These are phyloP conservation scores for Neoaliturus tenellus DNA, from an alignment of 2,888 invertebrate genomes.

Conservation along the genomic window DNA sequence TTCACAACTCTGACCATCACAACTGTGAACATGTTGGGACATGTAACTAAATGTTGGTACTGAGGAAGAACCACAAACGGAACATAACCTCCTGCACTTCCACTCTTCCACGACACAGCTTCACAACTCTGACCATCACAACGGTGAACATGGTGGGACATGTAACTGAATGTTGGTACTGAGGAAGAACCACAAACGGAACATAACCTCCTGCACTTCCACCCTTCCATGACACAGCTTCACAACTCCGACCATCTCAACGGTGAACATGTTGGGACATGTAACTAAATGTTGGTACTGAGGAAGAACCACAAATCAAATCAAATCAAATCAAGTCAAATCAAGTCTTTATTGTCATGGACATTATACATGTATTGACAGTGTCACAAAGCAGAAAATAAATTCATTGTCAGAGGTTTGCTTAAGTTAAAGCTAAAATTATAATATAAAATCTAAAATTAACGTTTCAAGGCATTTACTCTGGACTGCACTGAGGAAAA, in stretches of 20 bases:
- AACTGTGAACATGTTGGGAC: not conserved
- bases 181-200: not conserved
- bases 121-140: not conserved
- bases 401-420: too few relatives aligned
- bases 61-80: not conserved
- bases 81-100: conserved; percentile 20
- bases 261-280: not conserved
- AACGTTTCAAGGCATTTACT: too few relatives aligned
- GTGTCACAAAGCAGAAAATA: too few relatives aligned
- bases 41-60: not conserved
- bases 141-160: not conserved
- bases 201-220: not conserved
- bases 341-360: too few relatives aligned
- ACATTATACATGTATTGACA: too few relatives aligned
- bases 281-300: too few relatives aligned
- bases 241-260: not conserved
- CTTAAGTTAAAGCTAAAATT: too few relatives aligned
- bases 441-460: too few relatives aligned
- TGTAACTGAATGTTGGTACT: not conserved
- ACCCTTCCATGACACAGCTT: not conserved
- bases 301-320: not conserved
- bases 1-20: not conserved
- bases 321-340: too few relatives aligned
- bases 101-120: not conserved
- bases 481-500: too few relatives aligned